Evolutionary conservation across 2,113 vertebrate species (phyloP), one percentile per base, ranked within the genome.

Genomic region (Mesocricetus auratus): DNA sequence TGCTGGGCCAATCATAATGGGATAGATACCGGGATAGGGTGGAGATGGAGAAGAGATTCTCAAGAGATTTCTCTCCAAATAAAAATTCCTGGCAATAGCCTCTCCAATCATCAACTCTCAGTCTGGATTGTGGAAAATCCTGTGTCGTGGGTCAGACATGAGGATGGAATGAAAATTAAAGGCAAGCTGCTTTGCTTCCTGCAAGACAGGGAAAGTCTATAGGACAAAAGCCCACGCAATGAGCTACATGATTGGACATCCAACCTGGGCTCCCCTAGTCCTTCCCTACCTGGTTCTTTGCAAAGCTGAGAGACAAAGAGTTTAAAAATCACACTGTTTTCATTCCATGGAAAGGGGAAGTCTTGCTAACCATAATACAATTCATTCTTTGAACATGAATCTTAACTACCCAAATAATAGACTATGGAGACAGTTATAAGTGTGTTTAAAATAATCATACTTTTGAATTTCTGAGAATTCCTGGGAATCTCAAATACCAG

Each of bases 81-180:
- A 94, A 97, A 87, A 97, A 71, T 96, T 96, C 86, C 86, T 97
- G 97, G 95, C 93, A 96, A 64, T 64, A 62, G 68, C 71, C 24
- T 94, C 71, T 92, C 81, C 75, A 92, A 36, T 95, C 58, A 86
- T 93, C 85, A 83, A 68, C 62, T 73, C 7, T 79, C 85, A 29
- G 85, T 91, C 50, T 29, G 9, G 68, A 62, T 94, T 31, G 12
- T 45, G 89, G 77, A 95, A 97, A 97, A 71, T 47, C 78, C 86
- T 96, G 68, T 4, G 4, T 24, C 66, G 5, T 45, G 71, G 74
- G 42, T 90, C 85, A 86, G 33, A 68, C 13, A 31, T 26, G 15
- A 39, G 39, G 68, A 95, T 29, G 29, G 19, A 39, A 24, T 39
- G 64, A 87, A 56, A 86, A 13, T 19, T 81, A 13, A 89, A 92